phyloP scores from a whole-genome alignment of 2,113 vertebrate species.

The Rhinichthys klamathensis region DNA sequence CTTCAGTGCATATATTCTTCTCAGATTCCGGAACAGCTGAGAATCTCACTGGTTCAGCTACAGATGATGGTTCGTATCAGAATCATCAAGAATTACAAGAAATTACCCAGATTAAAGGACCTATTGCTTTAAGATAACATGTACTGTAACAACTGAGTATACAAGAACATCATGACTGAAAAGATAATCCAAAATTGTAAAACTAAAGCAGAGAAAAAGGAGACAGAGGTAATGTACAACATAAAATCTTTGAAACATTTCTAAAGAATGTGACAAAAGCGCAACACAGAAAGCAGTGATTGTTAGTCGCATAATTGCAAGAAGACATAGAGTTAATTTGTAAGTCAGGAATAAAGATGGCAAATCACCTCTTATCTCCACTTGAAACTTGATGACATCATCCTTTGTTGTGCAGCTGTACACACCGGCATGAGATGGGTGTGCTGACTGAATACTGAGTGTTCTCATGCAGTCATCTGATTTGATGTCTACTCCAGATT shows the following conservation, averaged over 20 bases:
- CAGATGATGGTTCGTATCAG: constrained; percentile 69
- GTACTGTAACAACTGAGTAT: constrained; percentile 1
- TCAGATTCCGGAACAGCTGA: constrained; percentile 71
- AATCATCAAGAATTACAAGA: constrained; percentile 67
- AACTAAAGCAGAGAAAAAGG: neutral
- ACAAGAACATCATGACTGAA: constrained; percentile 5
- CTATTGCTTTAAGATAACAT: constrained; percentile 50
- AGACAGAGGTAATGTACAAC: neutral
- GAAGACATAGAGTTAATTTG: constrained; percentile 63
- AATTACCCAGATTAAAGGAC: constrained; percentile 59
- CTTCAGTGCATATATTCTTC: constrained; percentile 72
- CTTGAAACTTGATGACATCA: constrained; percentile 77
- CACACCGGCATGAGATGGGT: constrained; percentile 73
- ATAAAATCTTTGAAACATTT: constrained; percentile 13
- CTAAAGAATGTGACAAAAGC: constrained; percentile 52
- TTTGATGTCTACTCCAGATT: constrained; percentile 69
- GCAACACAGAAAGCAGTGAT: constrained; percentile 63
- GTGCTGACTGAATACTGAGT: constrained; percentile 73
- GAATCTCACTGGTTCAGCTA: constrained; percentile 70
- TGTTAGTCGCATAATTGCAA: constrained; percentile 69
- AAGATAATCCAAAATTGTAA: neutral
- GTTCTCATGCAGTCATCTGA: constrained; percentile 73
- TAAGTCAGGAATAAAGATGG: constrained; percentile 62
- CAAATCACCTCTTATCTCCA: constrained; percentile 81
- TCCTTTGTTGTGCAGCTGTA: constrained; percentile 78